Evolutionary conservation across 2,113 vertebrate genomes (phyloP), one percentile per base, ranked within the genome.

Genomic region (Lepidothrix coronata): DNA sequence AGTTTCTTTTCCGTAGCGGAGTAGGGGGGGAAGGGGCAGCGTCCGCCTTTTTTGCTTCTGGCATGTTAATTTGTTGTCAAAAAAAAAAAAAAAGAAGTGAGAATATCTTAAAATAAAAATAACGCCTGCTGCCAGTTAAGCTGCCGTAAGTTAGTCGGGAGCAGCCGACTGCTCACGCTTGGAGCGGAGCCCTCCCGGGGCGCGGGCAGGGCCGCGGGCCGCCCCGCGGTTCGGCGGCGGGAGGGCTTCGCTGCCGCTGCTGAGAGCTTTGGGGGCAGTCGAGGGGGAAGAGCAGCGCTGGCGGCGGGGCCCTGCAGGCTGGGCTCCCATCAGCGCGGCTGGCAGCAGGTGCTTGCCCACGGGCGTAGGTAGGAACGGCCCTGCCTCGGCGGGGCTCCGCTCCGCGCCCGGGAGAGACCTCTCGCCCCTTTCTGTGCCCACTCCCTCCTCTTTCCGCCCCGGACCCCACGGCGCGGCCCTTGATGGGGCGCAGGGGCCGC

Each of bases 281-380:
- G 33, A 85, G 6, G 12, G 57, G 33, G 14, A 27, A 66, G 37
- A 93, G 31, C 5, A 10, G 33, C 11, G 22, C 20, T 43, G 58
- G 35, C 6, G 14, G 23, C 20, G 39, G 35, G 30, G 9, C 66
- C 22, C 17, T 37, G n/a, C 25, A 30, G 49, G 9, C 44, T 15
- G 39, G 27, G 59, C 9, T 91, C 20, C 62, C 54, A 27, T 21
- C 49, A 31, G 43, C 17, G 7, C 21, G 7, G 58, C 44, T 17
- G 44, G 66, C 52, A 91, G 91, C 96, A 96, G 94, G 96, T 95
- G 94, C 84, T 62, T 39, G 51, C n/a, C 37, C 73, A 70, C 24
- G 43, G 76, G 22, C 22, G 51, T 68, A 89, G 81, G 77, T 77
- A 88, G 63, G 73, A 73, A 48, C 4, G 46, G 65, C 22, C 22